These are phyloP conservation scores for Pampusana beccarii DNA, from an alignment of 2,113 vertebrate species.

Conservation along the genomic window DNA sequence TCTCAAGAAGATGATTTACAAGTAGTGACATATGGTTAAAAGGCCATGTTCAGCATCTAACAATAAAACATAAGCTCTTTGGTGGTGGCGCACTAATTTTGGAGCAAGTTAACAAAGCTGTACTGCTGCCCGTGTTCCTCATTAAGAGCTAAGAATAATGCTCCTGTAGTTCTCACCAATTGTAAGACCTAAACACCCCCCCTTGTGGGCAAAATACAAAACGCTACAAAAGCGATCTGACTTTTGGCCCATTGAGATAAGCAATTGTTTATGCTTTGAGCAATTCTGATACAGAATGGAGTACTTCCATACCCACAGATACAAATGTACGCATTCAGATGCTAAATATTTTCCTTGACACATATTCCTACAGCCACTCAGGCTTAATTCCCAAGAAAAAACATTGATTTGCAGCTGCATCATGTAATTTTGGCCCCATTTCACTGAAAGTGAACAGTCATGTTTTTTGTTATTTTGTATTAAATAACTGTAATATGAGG, in stretches of 20 bases:
- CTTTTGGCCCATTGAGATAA: neutral
- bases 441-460: neutral
- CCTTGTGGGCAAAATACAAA: constrained; percentile 4
- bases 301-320: neutral
- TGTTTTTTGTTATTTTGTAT: neutral
- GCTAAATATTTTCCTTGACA: neutral
- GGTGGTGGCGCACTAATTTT: neutral
- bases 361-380: neutral
- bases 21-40: neutral
- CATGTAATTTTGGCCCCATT: neutral
- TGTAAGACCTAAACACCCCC: neutral
- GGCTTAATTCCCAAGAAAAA: neutral
- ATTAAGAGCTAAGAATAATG: neutral
- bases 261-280: neutral
- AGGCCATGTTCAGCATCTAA: neutral
- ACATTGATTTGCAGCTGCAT: neutral
- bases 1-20: neutral
- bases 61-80: neutral
- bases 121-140: neutral
- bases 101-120: neutral
- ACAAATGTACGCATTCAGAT: neutral
- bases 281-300: neutral
- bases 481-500: neutral
- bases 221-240: neutral
- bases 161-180: neutral